phyloP scores from a whole-genome alignment of 2,113 vertebrate species.

The Notechis scutatus region DNA sequence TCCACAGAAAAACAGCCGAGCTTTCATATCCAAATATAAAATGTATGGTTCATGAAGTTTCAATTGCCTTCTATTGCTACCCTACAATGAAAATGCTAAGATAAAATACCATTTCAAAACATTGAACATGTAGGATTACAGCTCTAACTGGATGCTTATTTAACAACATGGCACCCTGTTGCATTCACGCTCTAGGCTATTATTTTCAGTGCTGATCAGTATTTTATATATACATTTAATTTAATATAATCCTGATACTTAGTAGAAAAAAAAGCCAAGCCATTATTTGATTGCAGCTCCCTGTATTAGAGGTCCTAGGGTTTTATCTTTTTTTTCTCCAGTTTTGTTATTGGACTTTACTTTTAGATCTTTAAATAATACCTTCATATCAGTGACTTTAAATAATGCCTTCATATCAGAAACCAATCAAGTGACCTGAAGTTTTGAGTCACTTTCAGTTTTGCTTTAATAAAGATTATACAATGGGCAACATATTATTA shows the following conservation, averaged over 20 bases:
- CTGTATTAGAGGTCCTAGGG: not conserved
- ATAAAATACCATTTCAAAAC: not conserved
- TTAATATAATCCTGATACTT: not conserved
- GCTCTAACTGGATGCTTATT: not conserved
- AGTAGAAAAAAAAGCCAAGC: not conserved
- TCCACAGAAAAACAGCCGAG: not conserved
- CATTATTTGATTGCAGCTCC: not conserved
- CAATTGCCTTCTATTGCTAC: not conserved
- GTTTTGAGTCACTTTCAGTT: not conserved
- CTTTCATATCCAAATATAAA: not conserved
- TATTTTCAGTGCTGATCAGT: not conserved
- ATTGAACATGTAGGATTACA: not conserved
- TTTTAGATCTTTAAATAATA: conserved; percentile 31
- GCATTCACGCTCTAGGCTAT: not conserved
- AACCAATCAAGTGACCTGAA: conserved; percentile 4
- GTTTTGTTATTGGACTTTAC: not conserved
- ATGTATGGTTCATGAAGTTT: not conserved
- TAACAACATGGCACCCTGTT: not conserved
- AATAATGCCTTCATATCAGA: conserved; percentile 18
- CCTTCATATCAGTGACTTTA: conserved; percentile 16
- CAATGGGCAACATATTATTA: conserved; percentile 2
- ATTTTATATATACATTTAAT: not conserved
- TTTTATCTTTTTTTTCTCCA: not conserved
- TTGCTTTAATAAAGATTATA: conserved; percentile 25
- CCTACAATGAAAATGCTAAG: not conserved